These are phyloP conservation scores for Aphidius gifuensis DNA, from an alignment of 1,140 invertebrate species.

Conservation along the genomic window DNA sequence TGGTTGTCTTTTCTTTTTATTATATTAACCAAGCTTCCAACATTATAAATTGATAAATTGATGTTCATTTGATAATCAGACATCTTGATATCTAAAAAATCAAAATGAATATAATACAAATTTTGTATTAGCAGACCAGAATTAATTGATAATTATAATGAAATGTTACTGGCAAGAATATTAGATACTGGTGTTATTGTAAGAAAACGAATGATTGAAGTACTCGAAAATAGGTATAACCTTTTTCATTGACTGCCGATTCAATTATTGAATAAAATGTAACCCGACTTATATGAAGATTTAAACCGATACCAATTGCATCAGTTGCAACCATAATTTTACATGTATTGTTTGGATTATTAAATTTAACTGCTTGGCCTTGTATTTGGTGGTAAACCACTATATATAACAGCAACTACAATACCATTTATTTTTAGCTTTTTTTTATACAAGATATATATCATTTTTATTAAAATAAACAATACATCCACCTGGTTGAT, in stretches of 20 bases:
- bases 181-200: slow-evolving; percentile 98
- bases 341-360: slow-evolving; percentile 66
- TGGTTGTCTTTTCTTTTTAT: no score
- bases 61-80: no score
- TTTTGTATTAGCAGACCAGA: slow-evolving; percentile 95
- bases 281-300: slow-evolving; percentile 81
- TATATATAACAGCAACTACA: slow-evolving; percentile 94
- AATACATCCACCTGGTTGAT: slow-evolving; percentile 94
- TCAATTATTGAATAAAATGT: slow-evolving; percentile 96
- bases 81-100: no score
- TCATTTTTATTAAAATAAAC: slow-evolving; percentile 98
- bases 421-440: slow-evolving; percentile 78
- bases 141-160: slow-evolving; percentile 95
- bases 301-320: not conserved
- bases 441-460: slow-evolving; percentile 83
- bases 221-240: slow-evolving; percentile 96
- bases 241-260: slow-evolving; percentile 84
- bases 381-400: slow-evolving; percentile 82
- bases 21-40: no score
- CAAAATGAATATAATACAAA: no score
- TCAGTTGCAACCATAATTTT: not conserved
- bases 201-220: slow-evolving; percentile 97
- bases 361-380: slow-evolving; percentile 97
- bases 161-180: slow-evolving; percentile 93
- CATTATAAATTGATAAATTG: no score